Evolutionary conservation across 2,113 vertebrate species (phyloP).

Genomic region (Acanthisitta chloris): DNA sequence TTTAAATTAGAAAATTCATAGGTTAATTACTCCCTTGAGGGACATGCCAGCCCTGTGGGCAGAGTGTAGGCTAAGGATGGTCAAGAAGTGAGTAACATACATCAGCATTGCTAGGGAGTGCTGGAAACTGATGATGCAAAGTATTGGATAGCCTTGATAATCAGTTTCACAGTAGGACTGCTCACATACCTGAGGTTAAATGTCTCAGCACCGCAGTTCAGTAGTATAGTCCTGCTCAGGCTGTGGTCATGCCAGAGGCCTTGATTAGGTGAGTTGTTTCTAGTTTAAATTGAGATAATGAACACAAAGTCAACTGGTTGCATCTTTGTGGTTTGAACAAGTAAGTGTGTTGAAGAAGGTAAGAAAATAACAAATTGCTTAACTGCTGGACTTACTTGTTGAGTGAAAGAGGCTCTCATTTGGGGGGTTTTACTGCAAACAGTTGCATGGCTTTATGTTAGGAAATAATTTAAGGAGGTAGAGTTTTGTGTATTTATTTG

Average conservation of each 20-base stretch:
- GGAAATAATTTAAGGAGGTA: background rate
- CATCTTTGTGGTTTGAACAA: background rate
- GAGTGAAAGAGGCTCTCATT: background rate
- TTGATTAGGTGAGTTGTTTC: background rate
- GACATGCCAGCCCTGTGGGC: too few relatives aligned
- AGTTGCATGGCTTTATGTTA: background rate
- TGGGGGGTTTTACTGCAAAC: background rate
- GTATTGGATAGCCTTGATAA: background rate
- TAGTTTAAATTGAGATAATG: background rate
- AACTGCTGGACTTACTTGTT: background rate
- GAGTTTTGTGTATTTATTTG: background rate
- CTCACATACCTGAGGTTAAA: background rate
- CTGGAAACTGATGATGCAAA: background rate
- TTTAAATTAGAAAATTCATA: background rate
- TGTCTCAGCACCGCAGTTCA: background rate
- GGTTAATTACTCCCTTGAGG: background rate
- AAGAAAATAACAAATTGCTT: background rate
- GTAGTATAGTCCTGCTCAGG: background rate
- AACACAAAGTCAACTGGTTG: background rate
- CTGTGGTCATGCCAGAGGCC: background rate
- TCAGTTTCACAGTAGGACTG: background rate
- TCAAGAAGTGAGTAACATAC: background rate
- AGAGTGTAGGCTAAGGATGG: background rate
- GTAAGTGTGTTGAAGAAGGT: background rate
- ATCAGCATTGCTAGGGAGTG: background rate